These are phyloP conservation scores for Nilaparvata lugens DNA, from an alignment of 1,140 invertebrate species.

Conservation along the genomic window DNA sequence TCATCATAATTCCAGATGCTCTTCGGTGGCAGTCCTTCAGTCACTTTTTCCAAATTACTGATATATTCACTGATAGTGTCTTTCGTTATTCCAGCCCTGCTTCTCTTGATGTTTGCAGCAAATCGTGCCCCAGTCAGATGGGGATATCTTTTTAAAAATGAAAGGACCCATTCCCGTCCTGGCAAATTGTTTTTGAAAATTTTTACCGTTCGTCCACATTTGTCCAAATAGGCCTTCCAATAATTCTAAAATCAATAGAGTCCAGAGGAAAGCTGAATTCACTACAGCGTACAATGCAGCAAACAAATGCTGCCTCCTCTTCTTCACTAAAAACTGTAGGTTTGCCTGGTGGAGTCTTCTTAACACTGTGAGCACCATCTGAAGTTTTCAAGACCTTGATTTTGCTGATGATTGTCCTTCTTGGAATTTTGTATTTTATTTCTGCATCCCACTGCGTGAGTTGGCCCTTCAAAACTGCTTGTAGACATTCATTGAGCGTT, in stretches of 20 bases:
- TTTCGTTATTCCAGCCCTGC: slow-evolving; percentile 18
- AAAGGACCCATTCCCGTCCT: slow-evolving; percentile 27
- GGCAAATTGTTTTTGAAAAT: slow-evolving; percentile 29
- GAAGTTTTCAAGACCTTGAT: slow-evolving; percentile 7
- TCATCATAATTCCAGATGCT: slow-evolving; percentile 38
- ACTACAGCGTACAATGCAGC: not conserved
- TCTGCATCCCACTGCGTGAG: slow-evolving; percentile 16
- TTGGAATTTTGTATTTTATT: slow-evolving; percentile 15
- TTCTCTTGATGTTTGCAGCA: slow-evolving; percentile 30
- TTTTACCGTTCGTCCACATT: slow-evolving; percentile 6
- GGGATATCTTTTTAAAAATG: slow-evolving; percentile 27
- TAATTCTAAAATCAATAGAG: slow-evolving; percentile 8
- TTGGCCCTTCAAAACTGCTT: slow-evolving; percentile 2
- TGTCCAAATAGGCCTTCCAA: slow-evolving; percentile 7
- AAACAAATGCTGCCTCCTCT: slow-evolving; percentile 7
- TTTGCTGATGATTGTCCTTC: slow-evolving; percentile 19
- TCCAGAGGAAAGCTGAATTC: slow-evolving; percentile 10
- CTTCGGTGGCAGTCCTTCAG: slow-evolving; percentile 30
- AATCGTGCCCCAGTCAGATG: slow-evolving; percentile 21
- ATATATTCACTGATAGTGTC: slow-evolving; percentile 27
- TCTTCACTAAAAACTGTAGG: slow-evolving; percentile 1
- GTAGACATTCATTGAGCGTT: slow-evolving; percentile 4
- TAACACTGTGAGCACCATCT: not conserved
- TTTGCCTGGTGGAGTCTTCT: not conserved
- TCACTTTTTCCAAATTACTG: slow-evolving; percentile 24